phyloP scores from a whole-genome alignment of 2,888 invertebrate species.

The Panopea generosa region DNA sequence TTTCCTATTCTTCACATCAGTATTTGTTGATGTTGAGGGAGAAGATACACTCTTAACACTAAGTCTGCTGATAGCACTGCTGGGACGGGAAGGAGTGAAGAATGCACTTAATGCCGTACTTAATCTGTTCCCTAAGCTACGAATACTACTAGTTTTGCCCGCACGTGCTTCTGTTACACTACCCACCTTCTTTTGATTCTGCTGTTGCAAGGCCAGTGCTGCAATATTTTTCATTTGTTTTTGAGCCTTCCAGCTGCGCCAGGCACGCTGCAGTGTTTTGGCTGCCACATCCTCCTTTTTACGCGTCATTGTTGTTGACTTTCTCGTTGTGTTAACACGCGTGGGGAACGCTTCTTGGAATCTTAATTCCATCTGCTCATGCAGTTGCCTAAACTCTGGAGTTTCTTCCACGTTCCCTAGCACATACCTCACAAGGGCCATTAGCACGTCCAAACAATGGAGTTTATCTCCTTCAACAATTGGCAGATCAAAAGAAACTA shows the following conservation, averaged over 20 bases:
- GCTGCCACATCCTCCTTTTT: constrained; percentile 98
- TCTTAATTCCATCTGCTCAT: constrained; percentile 89
- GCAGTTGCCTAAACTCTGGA: constrained; percentile 94
- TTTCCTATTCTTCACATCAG: constrained; percentile 30
- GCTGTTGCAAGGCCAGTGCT: constrained; percentile 76
- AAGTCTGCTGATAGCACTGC: constrained; percentile 71
- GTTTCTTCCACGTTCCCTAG: constrained; percentile 96
- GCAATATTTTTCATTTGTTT: constrained; percentile 80
- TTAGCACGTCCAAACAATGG: constrained; percentile 97
- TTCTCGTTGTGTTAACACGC: constrained; percentile 96
- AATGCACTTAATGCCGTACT: constrained; percentile 73
- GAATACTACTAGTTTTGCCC: constrained; percentile 65
- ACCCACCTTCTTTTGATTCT: constrained; percentile 59
- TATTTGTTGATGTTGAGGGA: constrained; percentile 22
- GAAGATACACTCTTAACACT: constrained; percentile 64
- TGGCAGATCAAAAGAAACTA: constrained; percentile 98
- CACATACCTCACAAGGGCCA: constrained; percentile 96
- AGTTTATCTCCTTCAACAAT: constrained; percentile 98
- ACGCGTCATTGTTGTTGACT: constrained; percentile 97
- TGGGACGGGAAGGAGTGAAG: constrained; percentile 71
- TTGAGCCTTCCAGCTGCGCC: constrained; percentile 82
- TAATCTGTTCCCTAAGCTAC: constrained; percentile 70
- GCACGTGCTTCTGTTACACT: constrained; percentile 16
- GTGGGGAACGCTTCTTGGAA: constrained; percentile 95
- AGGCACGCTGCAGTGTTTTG: constrained; percentile 93